Conservation (phyloP, 2,797 vertebrate genomes). For the Anas bahamensis region DNA sequence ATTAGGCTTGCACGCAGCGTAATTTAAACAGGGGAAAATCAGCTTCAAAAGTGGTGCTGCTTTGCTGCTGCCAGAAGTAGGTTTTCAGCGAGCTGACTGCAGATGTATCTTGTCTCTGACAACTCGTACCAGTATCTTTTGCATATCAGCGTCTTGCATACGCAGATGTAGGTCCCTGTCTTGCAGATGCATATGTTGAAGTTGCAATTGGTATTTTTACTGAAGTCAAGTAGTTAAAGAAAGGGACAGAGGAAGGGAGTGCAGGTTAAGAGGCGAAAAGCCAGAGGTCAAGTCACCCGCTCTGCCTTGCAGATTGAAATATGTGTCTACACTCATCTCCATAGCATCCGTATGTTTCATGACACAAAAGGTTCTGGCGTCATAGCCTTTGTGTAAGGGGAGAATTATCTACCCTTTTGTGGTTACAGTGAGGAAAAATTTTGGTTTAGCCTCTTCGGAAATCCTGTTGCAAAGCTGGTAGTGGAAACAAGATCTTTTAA, state of each 20-base stretch:
- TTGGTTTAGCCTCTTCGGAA: not conserved
- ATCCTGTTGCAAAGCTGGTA: not conserved
- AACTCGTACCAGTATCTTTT: not conserved
- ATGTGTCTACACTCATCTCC: not conserved
- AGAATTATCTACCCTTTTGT: not conserved
- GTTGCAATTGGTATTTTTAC: not conserved
- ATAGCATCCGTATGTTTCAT: fast-evolving
- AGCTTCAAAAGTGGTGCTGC: not conserved
- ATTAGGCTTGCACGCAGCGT: not conserved
- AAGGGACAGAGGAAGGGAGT: not conserved
- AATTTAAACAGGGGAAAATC: not conserved
- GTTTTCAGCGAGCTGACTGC: not conserved
- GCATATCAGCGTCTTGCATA: not conserved
- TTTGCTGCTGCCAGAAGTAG: not conserved
- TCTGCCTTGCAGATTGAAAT: not conserved
- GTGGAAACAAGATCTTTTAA: not conserved
- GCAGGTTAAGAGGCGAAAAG: not conserved
- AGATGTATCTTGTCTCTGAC: not conserved
- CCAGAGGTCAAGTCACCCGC: not conserved
- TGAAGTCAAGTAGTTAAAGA: not conserved
- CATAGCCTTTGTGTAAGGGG: not conserved
- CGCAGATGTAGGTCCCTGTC: not conserved
- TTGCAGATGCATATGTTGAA: not conserved
- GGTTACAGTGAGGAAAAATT: not conserved
- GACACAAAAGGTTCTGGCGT: not conserved